Conservation (phyloP, 2,797 vertebrate genomes). For the Okamejei kenojei region DNA sequence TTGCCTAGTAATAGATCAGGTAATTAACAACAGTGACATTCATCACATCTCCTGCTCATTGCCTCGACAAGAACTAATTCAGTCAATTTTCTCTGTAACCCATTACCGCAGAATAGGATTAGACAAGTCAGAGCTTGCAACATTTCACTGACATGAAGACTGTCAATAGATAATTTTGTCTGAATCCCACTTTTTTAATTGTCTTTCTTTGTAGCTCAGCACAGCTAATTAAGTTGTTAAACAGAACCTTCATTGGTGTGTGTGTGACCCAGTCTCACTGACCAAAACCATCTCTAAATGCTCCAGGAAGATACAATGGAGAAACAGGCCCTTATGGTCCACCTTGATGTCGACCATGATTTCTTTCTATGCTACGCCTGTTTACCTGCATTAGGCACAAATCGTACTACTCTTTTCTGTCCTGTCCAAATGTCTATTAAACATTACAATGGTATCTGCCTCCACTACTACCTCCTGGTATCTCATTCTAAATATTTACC, state of each 20-base stretch:
- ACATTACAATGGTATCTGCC: no score
- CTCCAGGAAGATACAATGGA: no score
- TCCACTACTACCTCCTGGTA: no score
- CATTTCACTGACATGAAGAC: not conserved
- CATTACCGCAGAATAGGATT: not conserved
- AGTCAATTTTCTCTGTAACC: conserved; percentile 42
- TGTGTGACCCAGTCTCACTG: not conserved
- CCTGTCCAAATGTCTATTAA: no score
- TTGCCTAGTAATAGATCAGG: conserved; percentile 55
- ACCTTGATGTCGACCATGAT: no score
- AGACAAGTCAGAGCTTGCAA: not conserved
- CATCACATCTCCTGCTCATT: conserved; percentile 55
- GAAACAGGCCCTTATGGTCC: no score
- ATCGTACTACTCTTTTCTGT: no score
- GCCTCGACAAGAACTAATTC: conserved; percentile 47
- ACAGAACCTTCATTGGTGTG: not conserved
- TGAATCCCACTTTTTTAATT: not conserved
- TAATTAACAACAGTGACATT: conserved; percentile 61
- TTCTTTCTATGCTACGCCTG: no score
- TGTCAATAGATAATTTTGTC: not conserved
- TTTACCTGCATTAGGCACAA: no score
- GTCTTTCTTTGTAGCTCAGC: not conserved
- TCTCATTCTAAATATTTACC: no score
- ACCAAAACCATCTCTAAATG: not conserved
- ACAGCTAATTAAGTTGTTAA: not conserved